These are phyloP conservation scores for Drosophila mauritiana DNA, from an alignment of 1,140 invertebrate genomes.

Conservation along the genomic window DNA sequence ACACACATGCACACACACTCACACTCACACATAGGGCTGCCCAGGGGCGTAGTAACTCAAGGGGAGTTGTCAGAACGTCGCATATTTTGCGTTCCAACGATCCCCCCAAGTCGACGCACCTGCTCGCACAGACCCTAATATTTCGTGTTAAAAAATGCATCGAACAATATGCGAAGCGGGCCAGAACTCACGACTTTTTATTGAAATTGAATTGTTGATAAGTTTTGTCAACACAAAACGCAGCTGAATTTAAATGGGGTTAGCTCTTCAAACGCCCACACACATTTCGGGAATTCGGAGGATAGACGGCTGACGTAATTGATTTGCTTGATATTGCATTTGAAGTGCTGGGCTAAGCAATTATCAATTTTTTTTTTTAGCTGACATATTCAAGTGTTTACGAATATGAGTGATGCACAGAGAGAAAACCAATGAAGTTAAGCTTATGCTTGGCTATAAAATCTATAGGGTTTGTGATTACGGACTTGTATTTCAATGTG, in stretches of 20 bases:
- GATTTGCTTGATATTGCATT: constrained; percentile 56
- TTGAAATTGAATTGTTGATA: constrained; percentile 84
- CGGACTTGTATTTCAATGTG: too few relatives aligned
- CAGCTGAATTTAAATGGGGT: constrained; percentile 39
- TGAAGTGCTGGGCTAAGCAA: constrained; percentile 35
- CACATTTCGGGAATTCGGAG: neutral
- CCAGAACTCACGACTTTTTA: constrained; percentile 67
- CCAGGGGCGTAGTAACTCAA: constrained; percentile 36
- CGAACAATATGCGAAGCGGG: constrained; percentile 63
- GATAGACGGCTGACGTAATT: constrained; percentile 49
- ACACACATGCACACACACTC: constrained; percentile 24
- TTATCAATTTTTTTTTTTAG: constrained; percentile 40
- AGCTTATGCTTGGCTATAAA: too few relatives aligned
- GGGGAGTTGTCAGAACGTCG: constrained; percentile 7
- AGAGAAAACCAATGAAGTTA: neutral
- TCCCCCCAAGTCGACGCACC: constrained; percentile 19
- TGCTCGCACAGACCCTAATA: constrained; percentile 39
- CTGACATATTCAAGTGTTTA: constrained; percentile 8
- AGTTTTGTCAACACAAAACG: constrained; percentile 77
- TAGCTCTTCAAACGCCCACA: constrained; percentile 8
- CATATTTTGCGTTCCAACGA: neutral
- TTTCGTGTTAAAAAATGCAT: constrained; percentile 73
- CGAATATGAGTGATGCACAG: constrained; percentile 2
- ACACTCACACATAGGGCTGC: constrained; percentile 11
- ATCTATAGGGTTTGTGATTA: too few relatives aligned